phyloP scores from a whole-genome alignment of 2,888 invertebrate genomes.

The Xanthia togata region DNA sequence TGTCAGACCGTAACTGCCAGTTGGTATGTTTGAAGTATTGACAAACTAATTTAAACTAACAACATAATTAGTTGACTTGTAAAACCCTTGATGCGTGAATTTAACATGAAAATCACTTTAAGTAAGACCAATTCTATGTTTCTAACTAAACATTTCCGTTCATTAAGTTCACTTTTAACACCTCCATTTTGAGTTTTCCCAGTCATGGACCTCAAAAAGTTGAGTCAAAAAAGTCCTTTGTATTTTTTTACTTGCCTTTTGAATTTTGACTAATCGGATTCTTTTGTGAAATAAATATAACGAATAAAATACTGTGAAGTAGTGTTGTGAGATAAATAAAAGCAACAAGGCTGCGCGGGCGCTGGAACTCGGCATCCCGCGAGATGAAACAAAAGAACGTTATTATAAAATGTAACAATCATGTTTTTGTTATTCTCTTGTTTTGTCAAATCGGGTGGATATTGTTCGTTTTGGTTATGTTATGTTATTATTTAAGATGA shows the following conservation, averaged over 20 bases:
- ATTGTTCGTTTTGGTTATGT: slow-evolving; percentile 37
- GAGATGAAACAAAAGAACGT: slow-evolving; percentile 43
- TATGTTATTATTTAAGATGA: neutral
- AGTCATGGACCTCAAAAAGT: slow-evolving; percentile 29
- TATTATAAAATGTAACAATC: slow-evolving; percentile 37
- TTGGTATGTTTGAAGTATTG: neutral
- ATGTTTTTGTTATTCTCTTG: slow-evolving; percentile 26
- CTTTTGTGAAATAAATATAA: slow-evolving; percentile 3
- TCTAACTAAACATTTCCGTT: slow-evolving; percentile 47
- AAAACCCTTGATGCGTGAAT: slow-evolving; percentile 30
- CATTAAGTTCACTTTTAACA: neutral
- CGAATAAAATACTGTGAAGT: slow-evolving; percentile 18
- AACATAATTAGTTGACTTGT: slow-evolving; percentile 33
- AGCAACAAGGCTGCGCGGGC: slow-evolving; percentile 3
- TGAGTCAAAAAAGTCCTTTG: slow-evolving; percentile 2
- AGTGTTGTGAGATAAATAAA: slow-evolving; percentile 23
- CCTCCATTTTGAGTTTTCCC: neutral
- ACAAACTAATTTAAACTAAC: slow-evolving; percentile 1
- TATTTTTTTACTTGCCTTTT: neutral
- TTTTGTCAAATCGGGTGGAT: slow-evolving; percentile 27
- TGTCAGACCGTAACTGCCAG: neutral
- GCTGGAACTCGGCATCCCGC: neutral
- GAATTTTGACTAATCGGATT: slow-evolving; percentile 23
- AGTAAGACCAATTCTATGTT: slow-evolving; percentile 45
- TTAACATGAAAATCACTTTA: slow-evolving; percentile 12